phyloP scores from a whole-genome alignment of 2,797 vertebrate genomes.

The Antennarius maculatus region DNA sequence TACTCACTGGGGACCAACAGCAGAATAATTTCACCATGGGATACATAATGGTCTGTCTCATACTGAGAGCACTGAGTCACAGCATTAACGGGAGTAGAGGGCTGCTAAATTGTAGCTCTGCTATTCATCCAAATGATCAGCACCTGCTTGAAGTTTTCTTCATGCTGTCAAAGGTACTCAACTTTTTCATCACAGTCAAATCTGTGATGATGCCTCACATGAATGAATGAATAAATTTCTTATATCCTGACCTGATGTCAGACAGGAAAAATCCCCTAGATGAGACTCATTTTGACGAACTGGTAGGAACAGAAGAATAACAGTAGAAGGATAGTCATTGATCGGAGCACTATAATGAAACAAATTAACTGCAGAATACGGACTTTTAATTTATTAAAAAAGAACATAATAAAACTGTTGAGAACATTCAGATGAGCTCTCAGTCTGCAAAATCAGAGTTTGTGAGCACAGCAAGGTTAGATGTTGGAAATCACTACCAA shows the following conservation, averaged over 20 bases:
- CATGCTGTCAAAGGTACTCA: conserved; percentile 28
- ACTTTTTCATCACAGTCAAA: conserved; percentile 24
- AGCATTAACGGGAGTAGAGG: conserved; percentile 17
- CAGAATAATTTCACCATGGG: conserved; percentile 37
- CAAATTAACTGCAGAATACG: neutral
- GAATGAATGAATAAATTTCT: conserved; percentile 1
- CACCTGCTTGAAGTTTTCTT: conserved; percentile 18
- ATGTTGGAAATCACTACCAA: conserved; percentile 11
- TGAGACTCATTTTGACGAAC: neutral
- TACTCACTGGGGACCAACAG: conserved; percentile 21
- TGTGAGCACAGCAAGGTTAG: conserved; percentile 12
- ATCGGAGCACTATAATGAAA: no score
- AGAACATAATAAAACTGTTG: neutral
- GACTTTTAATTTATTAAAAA: neutral
- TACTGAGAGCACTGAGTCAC: conserved; percentile 16
- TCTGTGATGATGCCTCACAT: neutral
- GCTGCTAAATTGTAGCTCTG: conserved; percentile 28
- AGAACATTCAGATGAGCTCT: neutral
- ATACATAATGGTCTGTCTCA: conserved; percentile 27
- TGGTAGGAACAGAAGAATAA: neutral
- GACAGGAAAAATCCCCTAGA: neutral
- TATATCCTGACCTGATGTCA: neutral
- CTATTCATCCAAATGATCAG: conserved; percentile 48
- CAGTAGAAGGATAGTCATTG: no score
- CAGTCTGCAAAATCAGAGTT: conserved; percentile 21